Conservation (phyloP, 37 sponge, comb jelly and placozoan genomes). For the Ephydatia muelleri region DNA sequence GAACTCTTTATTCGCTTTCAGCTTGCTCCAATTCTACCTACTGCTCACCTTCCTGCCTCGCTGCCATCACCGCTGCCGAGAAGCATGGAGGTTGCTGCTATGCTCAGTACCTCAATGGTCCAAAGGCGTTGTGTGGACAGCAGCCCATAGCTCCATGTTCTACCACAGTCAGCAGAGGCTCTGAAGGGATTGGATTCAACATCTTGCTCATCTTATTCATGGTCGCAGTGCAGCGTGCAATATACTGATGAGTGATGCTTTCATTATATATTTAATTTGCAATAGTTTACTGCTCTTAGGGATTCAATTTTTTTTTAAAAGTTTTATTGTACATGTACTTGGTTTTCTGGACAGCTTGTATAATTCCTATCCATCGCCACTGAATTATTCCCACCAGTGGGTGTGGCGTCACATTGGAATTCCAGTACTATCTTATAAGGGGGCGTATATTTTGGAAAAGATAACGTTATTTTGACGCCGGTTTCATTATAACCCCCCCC, state of each 20-base stretch:
- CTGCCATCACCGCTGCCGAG: neutral
- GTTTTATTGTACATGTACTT: neutral
- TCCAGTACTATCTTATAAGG: too few relatives aligned
- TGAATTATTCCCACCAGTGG: too few relatives aligned
- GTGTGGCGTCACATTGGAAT: too few relatives aligned
- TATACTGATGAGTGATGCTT: too few relatives aligned
- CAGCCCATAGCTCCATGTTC: neutral
- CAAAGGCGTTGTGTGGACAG: neutral
- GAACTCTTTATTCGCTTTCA: neutral
- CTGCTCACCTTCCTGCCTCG: neutral
- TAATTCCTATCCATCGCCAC: too few relatives aligned
- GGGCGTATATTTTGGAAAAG: too few relatives aligned
- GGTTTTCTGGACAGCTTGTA: too few relatives aligned
- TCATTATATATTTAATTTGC: neutral
- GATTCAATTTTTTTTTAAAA: neutral
- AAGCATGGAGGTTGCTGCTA: neutral
- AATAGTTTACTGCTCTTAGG: neutral
- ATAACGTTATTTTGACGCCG: too few relatives aligned
- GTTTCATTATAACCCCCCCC: too few relatives aligned
- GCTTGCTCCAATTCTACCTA: neutral
- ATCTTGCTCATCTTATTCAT: neutral
- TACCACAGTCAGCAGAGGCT: neutral
- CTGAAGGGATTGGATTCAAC: neutral
- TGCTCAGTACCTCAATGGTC: neutral
- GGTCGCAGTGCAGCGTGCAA: too few relatives aligned